Evolutionary conservation across 2,113 vertebrate genomes (phyloP), one percentile per base, ranked within the genome.

Genomic region (Thunnus maccoyii): DNA sequence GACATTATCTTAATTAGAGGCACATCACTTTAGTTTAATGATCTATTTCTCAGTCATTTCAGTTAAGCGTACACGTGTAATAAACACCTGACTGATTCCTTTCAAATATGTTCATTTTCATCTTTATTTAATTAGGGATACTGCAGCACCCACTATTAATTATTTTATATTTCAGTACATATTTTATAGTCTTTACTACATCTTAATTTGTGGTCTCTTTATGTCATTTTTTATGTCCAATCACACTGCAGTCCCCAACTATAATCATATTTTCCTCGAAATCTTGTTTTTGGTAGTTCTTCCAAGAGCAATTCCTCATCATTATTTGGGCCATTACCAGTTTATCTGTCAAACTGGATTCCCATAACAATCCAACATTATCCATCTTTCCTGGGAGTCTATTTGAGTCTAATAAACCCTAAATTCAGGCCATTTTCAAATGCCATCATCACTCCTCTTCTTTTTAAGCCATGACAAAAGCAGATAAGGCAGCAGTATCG

Each of bases 301-400:
- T 25, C 7, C 15, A 5, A 25, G 47, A 56, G 55, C 22, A 61
- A 14, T 68, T 61, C 55, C 8, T 63, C 30, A 63, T 74, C 57
- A 46, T 74, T 63, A 78, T 72, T 68, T 7, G 20, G 56, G 4
- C 36, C 27, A 68, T 57, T 58, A 14, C 15, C 46, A 32, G 11
- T 80, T 58, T 46, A 65, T 65, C 18, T 1, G 14, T 65, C 54
- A 71, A 65, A 61, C 17, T 61, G 66, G 18, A 15, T 61, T 70
- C 30, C 50, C 18, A 30, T 73, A 56, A 51, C 7, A 6, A 41
- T 46, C 64, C 22, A 60, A 46, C 32, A 36, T 63, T 14, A 68
- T 78, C 57, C 30, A 46, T 78, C 68, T 61, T 77, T 15, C 66
- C 66, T 2, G 0, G 2, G 8, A 17, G 13, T 64, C 54, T 67